These are phyloP conservation scores for Trogon surrucura DNA, from an alignment of 2,113 vertebrate genomes.

Conservation along the genomic window DNA sequence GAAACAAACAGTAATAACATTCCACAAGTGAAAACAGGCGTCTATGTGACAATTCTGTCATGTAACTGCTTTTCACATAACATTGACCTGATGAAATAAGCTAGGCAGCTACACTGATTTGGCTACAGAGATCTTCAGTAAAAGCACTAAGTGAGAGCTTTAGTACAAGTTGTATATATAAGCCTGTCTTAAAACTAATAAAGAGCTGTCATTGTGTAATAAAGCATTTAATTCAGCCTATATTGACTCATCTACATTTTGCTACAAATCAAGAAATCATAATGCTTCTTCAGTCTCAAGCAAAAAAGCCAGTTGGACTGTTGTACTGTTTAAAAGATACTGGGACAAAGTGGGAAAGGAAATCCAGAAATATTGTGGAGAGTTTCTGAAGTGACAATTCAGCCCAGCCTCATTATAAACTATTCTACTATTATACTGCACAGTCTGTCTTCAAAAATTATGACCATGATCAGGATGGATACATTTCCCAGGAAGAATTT, in stretches of 20 bases:
- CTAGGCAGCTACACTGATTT: background rate
- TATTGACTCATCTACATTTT: background rate
- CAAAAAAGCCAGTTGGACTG: background rate
- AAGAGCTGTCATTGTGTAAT: background rate
- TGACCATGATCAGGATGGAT: constrained; percentile 93
- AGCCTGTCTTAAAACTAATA: background rate
- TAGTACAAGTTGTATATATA: background rate
- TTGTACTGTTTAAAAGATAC: background rate
- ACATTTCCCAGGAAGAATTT: constrained; percentile 95
- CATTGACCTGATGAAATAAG: background rate
- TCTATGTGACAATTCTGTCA: background rate
- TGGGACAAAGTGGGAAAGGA: background rate
- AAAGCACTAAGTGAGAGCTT: background rate
- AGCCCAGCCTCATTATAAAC: background rate
- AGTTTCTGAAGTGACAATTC: background rate
- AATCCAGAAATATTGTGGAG: background rate
- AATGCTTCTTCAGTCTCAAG: background rate
- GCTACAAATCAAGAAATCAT: background rate
- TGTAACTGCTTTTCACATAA: background rate
- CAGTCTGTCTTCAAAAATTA: constrained; percentile 99
- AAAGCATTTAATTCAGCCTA: background rate
- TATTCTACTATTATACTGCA: background rate
- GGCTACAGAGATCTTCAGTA: background rate
- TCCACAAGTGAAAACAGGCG: background rate
- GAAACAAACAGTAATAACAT: background rate